phyloP scores from a whole-genome alignment of 2,888 invertebrate species.

The Hermaeophaga mercurialis region DNA sequence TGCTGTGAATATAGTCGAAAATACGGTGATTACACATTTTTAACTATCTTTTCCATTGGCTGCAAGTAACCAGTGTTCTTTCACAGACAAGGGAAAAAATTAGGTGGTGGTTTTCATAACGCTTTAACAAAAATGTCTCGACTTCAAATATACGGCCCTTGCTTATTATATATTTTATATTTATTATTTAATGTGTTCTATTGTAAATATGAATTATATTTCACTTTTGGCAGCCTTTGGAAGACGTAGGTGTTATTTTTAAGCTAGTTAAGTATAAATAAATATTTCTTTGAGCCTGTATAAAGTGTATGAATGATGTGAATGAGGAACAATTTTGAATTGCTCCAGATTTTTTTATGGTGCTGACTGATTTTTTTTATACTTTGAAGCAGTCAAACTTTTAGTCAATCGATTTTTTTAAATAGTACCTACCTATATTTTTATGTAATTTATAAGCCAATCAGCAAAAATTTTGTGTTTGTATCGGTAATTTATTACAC shows the following conservation, averaged over 20 bases:
- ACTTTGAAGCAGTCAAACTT: slow-evolving; percentile 53
- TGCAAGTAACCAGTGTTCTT: slow-evolving; percentile 43
- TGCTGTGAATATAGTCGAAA: neutral
- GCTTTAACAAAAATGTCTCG: slow-evolving; percentile 41
- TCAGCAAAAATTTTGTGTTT: no score
- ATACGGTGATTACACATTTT: slow-evolving; percentile 41
- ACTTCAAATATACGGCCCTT: slow-evolving; percentile 42
- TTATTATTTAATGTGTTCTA: slow-evolving; percentile 35
- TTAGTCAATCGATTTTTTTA: slow-evolving; percentile 55
- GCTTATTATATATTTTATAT: slow-evolving; percentile 39
- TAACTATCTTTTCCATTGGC: slow-evolving; percentile 57
- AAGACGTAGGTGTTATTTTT: slow-evolving; percentile 49
- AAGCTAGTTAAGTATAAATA: slow-evolving; percentile 50
- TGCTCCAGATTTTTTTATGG: slow-evolving; percentile 43
- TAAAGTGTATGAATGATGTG: slow-evolving; percentile 57
- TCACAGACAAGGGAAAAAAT: slow-evolving; percentile 51
- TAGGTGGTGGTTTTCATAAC: slow-evolving; percentile 51
- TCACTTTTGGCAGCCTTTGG: slow-evolving; percentile 53
- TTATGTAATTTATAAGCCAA: slow-evolving; percentile 32
- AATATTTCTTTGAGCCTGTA: slow-evolving; percentile 55
- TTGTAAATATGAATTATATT: slow-evolving; percentile 47
- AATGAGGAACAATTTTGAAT: slow-evolving; percentile 43
- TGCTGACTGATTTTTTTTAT: slow-evolving; percentile 56
- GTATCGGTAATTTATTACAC: slow-evolving; percentile 30
- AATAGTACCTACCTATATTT: slow-evolving; percentile 44